Percentiles rank a stretch among this genome's conserved stretches.
Conservation (phyloP, 2,113 vertebrate species). For the Tragelaphus scriptus region DNA sequence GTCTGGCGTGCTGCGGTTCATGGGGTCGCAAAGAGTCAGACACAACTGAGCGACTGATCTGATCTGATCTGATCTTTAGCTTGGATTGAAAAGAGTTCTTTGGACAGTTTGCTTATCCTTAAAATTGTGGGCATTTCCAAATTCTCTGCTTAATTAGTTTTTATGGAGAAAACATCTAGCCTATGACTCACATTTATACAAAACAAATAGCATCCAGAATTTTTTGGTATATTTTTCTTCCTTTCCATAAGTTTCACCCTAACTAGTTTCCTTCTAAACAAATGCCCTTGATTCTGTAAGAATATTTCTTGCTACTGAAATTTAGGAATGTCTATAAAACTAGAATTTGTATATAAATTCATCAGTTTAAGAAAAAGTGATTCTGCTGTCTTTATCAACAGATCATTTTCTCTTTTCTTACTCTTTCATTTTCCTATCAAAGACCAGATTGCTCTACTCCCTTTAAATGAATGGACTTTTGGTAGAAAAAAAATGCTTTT, state of each 20-base stretch:
- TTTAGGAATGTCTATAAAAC: background rate
- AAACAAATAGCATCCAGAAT: background rate
- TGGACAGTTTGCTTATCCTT: background rate
- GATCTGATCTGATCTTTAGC: background rate
- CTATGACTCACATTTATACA: background rate
- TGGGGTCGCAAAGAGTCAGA: background rate
- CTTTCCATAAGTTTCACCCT: background rate
- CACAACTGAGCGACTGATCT: background rate
- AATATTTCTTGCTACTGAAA: conserved; percentile 29
- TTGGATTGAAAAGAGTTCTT: background rate
- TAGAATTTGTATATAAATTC: conserved; percentile 3
- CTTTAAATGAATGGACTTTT: background rate
- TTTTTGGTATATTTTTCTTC: background rate
- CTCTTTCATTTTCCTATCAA: background rate
- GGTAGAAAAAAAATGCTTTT: background rate
- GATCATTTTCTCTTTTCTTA: conserved; percentile 7
- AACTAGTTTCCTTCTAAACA: conserved; percentile 3
- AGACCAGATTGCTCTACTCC: background rate
- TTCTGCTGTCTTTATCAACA: conserved; percentile 6
- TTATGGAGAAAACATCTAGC: conserved; percentile 8
- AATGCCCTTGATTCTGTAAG: background rate
- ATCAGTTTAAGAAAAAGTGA: background rate
- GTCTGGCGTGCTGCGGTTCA: background rate
- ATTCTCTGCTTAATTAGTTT: conserved; percentile 8
- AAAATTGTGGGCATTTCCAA: background rate